Conservation (phyloP, 1,140 invertebrate species). For the Ostrea denselamellosa region DNA sequence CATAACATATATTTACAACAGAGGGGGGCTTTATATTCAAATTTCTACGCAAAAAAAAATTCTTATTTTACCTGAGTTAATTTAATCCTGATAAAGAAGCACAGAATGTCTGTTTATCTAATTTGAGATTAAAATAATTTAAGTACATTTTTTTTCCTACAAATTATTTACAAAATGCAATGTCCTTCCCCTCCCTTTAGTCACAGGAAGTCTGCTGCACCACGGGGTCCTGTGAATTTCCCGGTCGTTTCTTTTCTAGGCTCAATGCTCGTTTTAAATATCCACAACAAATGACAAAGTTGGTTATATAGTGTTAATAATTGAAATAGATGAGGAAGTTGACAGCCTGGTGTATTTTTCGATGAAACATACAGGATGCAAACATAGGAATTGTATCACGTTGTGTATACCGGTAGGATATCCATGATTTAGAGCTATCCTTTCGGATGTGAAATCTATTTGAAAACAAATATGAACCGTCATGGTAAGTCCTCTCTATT, state of each 20-base stretch:
- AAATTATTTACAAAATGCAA: too few relatives aligned
- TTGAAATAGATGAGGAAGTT: constrained; percentile 31
- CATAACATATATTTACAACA: too few relatives aligned
- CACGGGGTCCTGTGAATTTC: not conserved
- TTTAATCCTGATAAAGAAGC: too few relatives aligned
- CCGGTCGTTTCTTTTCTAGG: not conserved
- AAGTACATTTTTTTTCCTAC: too few relatives aligned
- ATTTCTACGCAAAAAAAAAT: too few relatives aligned
- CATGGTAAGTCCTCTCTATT: not conserved
- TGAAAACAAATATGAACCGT: not conserved
- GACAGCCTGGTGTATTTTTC: not conserved
- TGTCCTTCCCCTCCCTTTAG: not conserved
- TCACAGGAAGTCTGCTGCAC: not conserved
- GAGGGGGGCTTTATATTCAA: too few relatives aligned
- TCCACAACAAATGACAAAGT: not conserved
- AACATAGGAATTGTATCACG: not conserved
- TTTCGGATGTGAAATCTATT: not conserved
- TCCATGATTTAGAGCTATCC: not conserved
- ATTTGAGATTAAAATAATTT: too few relatives aligned
- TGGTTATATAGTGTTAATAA: not conserved
- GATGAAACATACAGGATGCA: constrained; percentile 21
- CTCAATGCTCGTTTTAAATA: not conserved
- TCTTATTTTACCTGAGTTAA: too few relatives aligned
- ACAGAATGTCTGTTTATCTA: too few relatives aligned
- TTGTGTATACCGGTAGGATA: not conserved